These are phyloP conservation scores for Oxyscelio sp. DNA, from an alignment of 2,888 invertebrate genomes.

Conservation along the genomic window DNA sequence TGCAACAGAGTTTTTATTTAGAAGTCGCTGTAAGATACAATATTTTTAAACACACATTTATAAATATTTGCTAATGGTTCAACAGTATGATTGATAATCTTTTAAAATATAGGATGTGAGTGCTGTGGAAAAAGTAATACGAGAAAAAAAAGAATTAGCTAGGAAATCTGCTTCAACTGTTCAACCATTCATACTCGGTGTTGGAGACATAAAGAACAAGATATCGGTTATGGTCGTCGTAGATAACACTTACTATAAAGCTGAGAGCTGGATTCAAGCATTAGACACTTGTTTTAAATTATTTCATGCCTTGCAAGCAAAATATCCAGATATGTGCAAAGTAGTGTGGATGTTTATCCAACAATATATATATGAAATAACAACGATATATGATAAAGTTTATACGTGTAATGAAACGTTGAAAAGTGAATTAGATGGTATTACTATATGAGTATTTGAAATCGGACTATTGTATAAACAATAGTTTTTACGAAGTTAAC, in stretches of 20 bases:
- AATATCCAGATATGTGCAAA: slow-evolving; percentile 37
- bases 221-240: neutral
- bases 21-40: slow-evolving; percentile 4
- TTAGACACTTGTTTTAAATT: slow-evolving; percentile 41
- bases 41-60: neutral
- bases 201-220: neutral
- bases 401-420: slow-evolving; percentile 22
- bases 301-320: slow-evolving; percentile 23
- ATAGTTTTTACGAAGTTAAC: neutral
- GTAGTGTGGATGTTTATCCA: slow-evolving; percentile 53
- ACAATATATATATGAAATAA: slow-evolving; percentile 37
- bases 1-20: slow-evolving; percentile 4
- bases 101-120: neutral
- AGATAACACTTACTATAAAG: neutral
- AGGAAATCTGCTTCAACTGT: neutral
- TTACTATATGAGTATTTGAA: too few species aligned
- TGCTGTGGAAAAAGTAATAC: neutral
- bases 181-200: neutral
- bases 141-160: neutral
- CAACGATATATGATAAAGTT: slow-evolving; percentile 30
- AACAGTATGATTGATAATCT: neutral
- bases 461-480: neutral
- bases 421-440: neutral
- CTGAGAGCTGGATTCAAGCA: slow-evolving; percentile 13
- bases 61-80: neutral